Conservation (phyloP, 2,113 vertebrate species). For the Hypanus sabinus region DNA sequence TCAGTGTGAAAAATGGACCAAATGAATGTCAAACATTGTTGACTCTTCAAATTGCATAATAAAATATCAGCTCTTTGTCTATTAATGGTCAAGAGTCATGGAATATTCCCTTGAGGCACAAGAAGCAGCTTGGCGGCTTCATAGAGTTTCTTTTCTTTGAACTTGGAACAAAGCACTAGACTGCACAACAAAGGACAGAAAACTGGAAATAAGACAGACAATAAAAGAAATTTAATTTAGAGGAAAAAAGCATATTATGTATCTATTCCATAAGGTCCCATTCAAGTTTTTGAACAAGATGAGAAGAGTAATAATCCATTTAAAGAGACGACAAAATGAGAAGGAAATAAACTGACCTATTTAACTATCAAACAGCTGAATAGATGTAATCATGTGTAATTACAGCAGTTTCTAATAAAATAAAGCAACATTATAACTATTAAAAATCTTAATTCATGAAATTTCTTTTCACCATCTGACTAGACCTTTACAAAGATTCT, state of each 20-base stretch:
- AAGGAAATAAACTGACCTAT: constrained; percentile 53
- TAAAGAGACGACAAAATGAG: constrained; percentile 56
- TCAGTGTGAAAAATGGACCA: constrained; percentile 67
- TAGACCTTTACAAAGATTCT: neutral
- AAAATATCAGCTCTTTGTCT: constrained; percentile 56
- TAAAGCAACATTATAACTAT: constrained; percentile 52
- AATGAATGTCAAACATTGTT: constrained; percentile 61
- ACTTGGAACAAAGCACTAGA: constrained; percentile 48
- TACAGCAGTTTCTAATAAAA: constrained; percentile 50
- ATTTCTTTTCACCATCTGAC: constrained; percentile 45
- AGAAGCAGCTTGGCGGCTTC: constrained; percentile 42
- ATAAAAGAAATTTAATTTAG: constrained; percentile 48
- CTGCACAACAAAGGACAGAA: constrained; percentile 47
- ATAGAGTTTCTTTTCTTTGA: constrained; percentile 43
- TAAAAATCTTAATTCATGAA: constrained; percentile 50
- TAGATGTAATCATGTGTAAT: constrained; percentile 62
- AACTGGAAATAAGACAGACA: constrained; percentile 51
- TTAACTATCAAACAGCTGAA: constrained; percentile 52
- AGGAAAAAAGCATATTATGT: constrained; percentile 50
- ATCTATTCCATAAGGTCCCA: constrained; percentile 53
- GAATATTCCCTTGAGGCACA: constrained; percentile 51
- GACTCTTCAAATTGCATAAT: constrained; percentile 57
- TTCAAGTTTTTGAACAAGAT: constrained; percentile 40
- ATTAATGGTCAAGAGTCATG: constrained; percentile 48
- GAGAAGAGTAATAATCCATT: constrained; percentile 42